A percentile compares a stretch with the other conserved stretches of the same genome.
Conservation (phyloP, 2,797 vertebrate genomes). For the Danio albolineatus region DNA sequence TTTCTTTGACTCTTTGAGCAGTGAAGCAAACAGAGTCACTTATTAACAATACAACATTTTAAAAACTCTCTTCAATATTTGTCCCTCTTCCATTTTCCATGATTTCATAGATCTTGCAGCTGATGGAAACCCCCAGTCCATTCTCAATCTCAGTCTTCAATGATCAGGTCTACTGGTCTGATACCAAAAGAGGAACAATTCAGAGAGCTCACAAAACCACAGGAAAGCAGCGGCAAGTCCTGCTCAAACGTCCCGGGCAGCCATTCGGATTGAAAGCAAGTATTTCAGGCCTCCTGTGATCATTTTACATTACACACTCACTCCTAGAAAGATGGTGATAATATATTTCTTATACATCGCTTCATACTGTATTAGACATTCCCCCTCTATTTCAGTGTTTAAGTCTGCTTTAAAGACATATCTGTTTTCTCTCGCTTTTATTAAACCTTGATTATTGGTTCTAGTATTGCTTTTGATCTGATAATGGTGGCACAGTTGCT, state of each 20-base stretch:
- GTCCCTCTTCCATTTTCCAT: neutral
- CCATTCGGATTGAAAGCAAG: constrained; percentile 87
- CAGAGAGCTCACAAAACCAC: constrained; percentile 82
- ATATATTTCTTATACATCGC: too few relatives aligned
- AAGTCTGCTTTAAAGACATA: too few relatives aligned
- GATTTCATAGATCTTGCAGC: constrained; percentile 81
- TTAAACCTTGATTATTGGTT: too few relatives aligned
- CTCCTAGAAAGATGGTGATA: too few relatives aligned
- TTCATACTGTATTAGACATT: too few relatives aligned
- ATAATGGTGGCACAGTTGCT: too few relatives aligned
- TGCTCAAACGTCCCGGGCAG: constrained; percentile 83
- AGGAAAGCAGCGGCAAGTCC: constrained; percentile 80
- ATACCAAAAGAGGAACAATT: constrained; percentile 80
- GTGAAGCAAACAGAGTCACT: too few relatives aligned
- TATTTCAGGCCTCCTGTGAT: neutral
- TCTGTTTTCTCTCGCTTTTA: too few relatives aligned
- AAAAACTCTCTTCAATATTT: neutral
- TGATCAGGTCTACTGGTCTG: constrained; percentile 89
- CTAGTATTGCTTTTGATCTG: too few relatives aligned
- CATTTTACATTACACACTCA: neutral
- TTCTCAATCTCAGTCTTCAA: constrained; percentile 87
- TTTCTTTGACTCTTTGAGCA: too few relatives aligned
- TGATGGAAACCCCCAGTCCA: constrained; percentile 83
- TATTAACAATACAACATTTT: too few relatives aligned
- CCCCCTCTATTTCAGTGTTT: too few relatives aligned